A percentile compares a stretch with the other conserved stretches of the same genome.
These are phyloP conservation scores for Bembecia ichneumoniformis DNA, from an alignment of 2,888 invertebrate species.

Conservation along the genomic window DNA sequence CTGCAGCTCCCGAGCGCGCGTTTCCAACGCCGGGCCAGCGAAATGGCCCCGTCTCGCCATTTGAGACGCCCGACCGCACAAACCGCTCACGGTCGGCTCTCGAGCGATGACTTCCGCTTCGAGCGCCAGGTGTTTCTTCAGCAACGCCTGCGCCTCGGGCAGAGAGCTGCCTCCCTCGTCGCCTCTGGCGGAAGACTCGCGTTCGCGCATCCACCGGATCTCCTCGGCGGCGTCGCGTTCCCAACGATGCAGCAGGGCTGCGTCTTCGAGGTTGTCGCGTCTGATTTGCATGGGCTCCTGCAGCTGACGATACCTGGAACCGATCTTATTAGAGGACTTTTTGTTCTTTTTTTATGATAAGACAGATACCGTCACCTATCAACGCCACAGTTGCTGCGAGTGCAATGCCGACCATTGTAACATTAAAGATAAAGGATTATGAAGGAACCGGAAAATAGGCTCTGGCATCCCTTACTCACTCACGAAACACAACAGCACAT, in stretches of 20 bases:
- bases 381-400: too few species aligned
- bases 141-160: slow-evolving; percentile 85
- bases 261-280: slow-evolving; percentile 93
- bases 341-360: too few species aligned
- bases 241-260: slow-evolving; percentile 89
- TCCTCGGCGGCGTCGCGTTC: slow-evolving; percentile 94
- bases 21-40: slow-evolving; percentile 81
- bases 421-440: too few species aligned
- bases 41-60: slow-evolving; percentile 90
- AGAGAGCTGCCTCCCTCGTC: slow-evolving; percentile 38
- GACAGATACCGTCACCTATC: too few species aligned
- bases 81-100: slow-evolving; percentile 84
- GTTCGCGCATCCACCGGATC: slow-evolving; percentile 79
- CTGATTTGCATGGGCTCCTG: slow-evolving; percentile 93
- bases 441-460: too few species aligned
- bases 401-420: too few species aligned
- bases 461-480: too few species aligned
- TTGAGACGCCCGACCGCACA: slow-evolving; percentile 81
- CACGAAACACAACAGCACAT: too few species aligned
- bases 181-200: slow-evolving; percentile 26
- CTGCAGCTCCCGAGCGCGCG: slow-evolving; percentile 77
- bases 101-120: slow-evolving; percentile 91
- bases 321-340: too few species aligned
- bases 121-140: slow-evolving; percentile 93
- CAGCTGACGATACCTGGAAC: slow-evolving; percentile 78